Conservation (phyloP, 2,888 invertebrate species). For the Tanypteryx hageni region DNA sequence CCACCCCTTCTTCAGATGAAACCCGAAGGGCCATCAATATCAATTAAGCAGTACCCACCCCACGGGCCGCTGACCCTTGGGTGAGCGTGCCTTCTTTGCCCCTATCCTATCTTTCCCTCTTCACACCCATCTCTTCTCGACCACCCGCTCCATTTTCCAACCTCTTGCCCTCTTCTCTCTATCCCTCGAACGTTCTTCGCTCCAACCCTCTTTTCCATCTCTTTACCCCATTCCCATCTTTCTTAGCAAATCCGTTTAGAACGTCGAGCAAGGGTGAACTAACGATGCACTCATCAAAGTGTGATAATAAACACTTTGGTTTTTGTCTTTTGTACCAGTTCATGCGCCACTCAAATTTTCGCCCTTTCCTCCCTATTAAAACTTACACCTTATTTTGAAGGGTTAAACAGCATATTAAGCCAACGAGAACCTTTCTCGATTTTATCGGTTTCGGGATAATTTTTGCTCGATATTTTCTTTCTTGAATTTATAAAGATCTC, state of each 20-base stretch:
- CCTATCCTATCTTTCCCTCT: conserved; percentile 10
- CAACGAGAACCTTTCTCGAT: too few relatives aligned
- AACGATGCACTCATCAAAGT: not conserved
- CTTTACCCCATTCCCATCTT: not conserved
- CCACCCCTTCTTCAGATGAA: conserved; percentile 30
- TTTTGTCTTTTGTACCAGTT: not conserved
- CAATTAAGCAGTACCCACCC: conserved; percentile 58
- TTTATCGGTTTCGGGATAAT: too few relatives aligned
- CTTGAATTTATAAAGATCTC: too few relatives aligned
- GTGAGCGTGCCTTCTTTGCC: conserved; percentile 9
- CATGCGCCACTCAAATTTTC: too few relatives aligned
- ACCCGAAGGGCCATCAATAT: conserved; percentile 59
- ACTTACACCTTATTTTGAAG: too few relatives aligned
- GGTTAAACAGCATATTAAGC: too few relatives aligned
- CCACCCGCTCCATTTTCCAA: not conserved
- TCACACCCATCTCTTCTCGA: not conserved
- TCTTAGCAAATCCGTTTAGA: not conserved
- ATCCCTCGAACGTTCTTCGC: not conserved
- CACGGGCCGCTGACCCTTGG: conserved; percentile 40
- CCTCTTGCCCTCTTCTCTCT: not conserved
- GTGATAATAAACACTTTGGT: not conserved
- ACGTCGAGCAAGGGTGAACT: not conserved
- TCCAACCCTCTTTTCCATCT: not conserved
- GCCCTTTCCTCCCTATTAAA: too few relatives aligned
- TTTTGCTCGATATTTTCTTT: too few relatives aligned